Evolutionary conservation across 2,113 vertebrate species (phyloP).

Genomic region (Recurvirostra avosetta): DNA sequence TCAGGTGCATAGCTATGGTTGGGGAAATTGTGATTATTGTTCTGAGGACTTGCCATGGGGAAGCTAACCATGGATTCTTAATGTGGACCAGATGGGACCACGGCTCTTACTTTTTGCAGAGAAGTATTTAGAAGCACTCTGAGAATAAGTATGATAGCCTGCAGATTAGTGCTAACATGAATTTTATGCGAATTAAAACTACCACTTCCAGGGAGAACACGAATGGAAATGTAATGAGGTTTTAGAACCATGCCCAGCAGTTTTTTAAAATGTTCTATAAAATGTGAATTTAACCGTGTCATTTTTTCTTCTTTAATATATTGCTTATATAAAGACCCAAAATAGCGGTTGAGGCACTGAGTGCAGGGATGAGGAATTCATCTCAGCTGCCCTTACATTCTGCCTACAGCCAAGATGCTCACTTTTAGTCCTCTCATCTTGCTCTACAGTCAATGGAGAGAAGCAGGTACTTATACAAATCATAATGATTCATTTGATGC

Average conservation of each 20-base stretch:
- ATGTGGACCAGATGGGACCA: conserved; percentile 44
- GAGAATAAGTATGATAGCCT: not conserved
- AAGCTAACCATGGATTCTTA: conserved; percentile 15
- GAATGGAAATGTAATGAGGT: not conserved
- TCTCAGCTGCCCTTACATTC: not conserved
- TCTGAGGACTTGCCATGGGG: conserved; percentile 1
- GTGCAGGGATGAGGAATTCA: not conserved
- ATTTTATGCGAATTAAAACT: not conserved
- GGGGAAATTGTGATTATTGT: conserved; percentile 17
- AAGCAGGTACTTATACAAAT: not conserved
- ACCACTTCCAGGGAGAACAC: not conserved
- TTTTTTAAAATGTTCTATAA: not conserved
- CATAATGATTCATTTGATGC: not conserved
- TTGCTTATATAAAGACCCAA: not conserved
- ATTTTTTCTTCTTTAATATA: not conserved
- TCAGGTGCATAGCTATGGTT: not conserved
- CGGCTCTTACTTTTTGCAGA: not conserved
- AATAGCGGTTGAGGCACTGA: not conserved
- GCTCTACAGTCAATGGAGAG: not conserved
- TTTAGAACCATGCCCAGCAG: not conserved
- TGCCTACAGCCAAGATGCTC: not conserved
- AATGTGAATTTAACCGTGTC: not conserved
- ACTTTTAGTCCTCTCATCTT: not conserved
- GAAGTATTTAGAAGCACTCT: not conserved
- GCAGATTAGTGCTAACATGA: not conserved